Evolutionary conservation across 2,113 vertebrate genomes (phyloP).

Genomic region (Rhea americana): DNA sequence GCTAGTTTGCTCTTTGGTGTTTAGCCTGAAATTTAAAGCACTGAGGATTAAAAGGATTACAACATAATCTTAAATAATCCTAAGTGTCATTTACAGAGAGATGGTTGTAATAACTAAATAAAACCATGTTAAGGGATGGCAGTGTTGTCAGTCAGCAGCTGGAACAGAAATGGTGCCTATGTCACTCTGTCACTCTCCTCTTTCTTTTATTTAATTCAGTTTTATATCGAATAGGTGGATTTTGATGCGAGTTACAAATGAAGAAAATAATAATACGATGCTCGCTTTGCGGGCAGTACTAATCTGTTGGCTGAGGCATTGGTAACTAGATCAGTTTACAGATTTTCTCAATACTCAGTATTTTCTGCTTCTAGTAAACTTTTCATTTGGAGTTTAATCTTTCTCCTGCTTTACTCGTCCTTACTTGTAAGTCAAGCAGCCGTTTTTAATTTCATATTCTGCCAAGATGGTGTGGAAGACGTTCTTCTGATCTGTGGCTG

Average conservation of each 20-base stretch:
- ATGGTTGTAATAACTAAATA: slow-evolving; percentile 93
- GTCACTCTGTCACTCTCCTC: slow-evolving; percentile 12
- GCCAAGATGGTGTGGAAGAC: not conserved
- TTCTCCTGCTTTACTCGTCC: not conserved
- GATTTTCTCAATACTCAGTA: not conserved
- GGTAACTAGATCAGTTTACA: not conserved
- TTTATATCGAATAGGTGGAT: not conserved
- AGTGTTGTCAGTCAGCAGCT: slow-evolving; percentile 86
- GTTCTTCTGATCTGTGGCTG: not conserved
- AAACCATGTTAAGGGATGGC: slow-evolving; percentile 87
- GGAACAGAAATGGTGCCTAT: slow-evolving; percentile 66
- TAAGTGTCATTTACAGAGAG: slow-evolving; percentile 95
- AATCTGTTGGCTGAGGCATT: not conserved
- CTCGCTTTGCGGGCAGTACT: not conserved
- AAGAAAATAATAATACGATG: not conserved
- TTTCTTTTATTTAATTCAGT: not conserved
- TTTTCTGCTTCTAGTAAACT: slow-evolving; percentile 7
- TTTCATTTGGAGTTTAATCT: not conserved
- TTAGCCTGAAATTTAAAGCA: slow-evolving; percentile 99
- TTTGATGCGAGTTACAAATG: not conserved
- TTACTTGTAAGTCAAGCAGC: not conserved
- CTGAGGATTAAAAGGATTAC: slow-evolving; percentile 99
- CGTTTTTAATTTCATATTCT: slow-evolving; percentile 15
- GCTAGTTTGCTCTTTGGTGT: slow-evolving; percentile 93
- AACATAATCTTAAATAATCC: slow-evolving; percentile 99